Evolutionary conservation across 1,140 invertebrate genomes (phyloP).

Genomic region (Linepithema humile): DNA sequence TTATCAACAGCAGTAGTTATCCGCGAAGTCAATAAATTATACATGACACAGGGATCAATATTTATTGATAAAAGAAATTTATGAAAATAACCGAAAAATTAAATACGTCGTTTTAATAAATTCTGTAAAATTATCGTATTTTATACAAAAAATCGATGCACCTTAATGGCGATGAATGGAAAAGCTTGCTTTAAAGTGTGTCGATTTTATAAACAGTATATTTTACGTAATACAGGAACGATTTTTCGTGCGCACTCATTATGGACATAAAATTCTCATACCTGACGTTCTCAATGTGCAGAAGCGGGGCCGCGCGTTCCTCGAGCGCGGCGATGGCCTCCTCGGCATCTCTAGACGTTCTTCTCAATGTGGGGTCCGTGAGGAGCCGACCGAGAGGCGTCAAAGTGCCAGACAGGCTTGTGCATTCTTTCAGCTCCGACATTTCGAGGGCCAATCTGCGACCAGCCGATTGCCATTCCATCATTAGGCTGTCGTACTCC

Average conservation of each 20-base stretch:
- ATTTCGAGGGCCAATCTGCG: conserved; percentile 82
- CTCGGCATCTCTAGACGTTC: conserved; percentile 80
- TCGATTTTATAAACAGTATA: neutral
- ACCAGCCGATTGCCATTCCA: conserved; percentile 82
- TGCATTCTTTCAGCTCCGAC: conserved; percentile 82
- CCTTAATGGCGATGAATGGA: too few relatives aligned
- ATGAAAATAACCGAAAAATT: too few relatives aligned
- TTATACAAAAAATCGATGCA: too few relatives aligned
- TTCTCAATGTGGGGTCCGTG: conserved; percentile 79
- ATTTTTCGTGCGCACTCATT: neutral
- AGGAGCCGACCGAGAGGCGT: conserved; percentile 81
- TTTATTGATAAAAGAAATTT: too few relatives aligned
- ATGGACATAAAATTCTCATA: conserved; percentile 56
- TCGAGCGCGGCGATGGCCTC: conserved; percentile 79
- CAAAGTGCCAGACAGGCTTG: conserved; percentile 79
- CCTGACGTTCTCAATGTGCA: conserved; percentile 80
- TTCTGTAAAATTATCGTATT: too few relatives aligned
- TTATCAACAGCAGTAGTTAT: neutral
- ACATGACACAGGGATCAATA: too few relatives aligned
- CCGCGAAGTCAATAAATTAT: neutral
- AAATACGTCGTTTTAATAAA: too few relatives aligned
- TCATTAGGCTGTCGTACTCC: conserved; percentile 83
- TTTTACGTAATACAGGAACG: neutral
- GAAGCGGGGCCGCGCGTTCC: conserved; percentile 78
- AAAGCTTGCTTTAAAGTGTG: too few relatives aligned